phyloP scores from a whole-genome alignment of 2,888 invertebrate species.

The Tiliacea citrago region DNA sequence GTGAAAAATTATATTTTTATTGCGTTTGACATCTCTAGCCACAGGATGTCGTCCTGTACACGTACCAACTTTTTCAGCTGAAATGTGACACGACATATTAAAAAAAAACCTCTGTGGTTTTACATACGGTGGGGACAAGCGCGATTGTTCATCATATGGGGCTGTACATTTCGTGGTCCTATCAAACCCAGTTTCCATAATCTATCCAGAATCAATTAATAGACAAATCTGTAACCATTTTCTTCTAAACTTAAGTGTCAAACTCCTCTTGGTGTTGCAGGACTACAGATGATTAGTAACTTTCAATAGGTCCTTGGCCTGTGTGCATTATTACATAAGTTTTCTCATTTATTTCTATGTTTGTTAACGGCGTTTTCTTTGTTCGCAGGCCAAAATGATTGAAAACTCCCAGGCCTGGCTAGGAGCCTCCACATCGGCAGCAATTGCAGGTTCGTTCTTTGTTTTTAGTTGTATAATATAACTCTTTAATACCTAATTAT shows the following conservation, averaged over 20 bases:
- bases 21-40: constrained; percentile 55
- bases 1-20: constrained; percentile 48
- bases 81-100: constrained; percentile 51
- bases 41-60: constrained; percentile 67
- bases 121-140: background rate
- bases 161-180: background rate
- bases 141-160: background rate
- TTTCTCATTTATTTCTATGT: background rate
- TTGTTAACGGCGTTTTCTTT: constrained; percentile 65
- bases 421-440: constrained; percentile 96
- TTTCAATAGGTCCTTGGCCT: background rate
- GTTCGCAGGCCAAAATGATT: constrained; percentile 96
- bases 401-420: constrained; percentile 98
- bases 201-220: background rate
- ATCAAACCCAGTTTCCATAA: background rate
- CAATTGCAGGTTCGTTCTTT: constrained; percentile 95
- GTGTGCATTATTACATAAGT: background rate
- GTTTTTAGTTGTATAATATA: background rate
- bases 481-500: background rate
- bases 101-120: constrained; percentile 53
- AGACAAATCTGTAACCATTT: background rate
- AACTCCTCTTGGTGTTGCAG: background rate
- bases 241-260: background rate
- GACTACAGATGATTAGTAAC: background rate
- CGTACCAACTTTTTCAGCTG: constrained; percentile 42